These are phyloP conservation scores for Manacus vitellinus DNA, from an alignment of 2,113 vertebrate genomes.

Conservation along the genomic window DNA sequence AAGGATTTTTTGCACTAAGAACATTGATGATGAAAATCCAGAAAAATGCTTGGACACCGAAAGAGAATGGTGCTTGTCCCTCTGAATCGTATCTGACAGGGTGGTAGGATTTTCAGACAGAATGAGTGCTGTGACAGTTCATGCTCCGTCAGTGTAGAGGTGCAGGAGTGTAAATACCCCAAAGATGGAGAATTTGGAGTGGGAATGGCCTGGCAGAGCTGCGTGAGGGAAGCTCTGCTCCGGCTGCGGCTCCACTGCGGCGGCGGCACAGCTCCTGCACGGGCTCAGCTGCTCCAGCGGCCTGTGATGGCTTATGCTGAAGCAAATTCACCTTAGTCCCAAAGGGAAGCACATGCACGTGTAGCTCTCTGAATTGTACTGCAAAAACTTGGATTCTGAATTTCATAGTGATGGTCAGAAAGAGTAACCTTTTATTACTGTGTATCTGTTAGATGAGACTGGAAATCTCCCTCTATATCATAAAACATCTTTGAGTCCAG, in stretches of 20 bases:
- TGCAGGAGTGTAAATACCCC: neutral
- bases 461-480: neutral
- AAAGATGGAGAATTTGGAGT: neutral
- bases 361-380: neutral
- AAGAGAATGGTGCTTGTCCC: neutral
- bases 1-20: neutral
- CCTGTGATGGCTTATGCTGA: neutral
- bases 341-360: rapidly evolving
- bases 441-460: neutral
- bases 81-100: neutral
- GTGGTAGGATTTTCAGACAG: neutral
- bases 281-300: neutral
- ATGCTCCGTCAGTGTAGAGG: rapidly evolving
- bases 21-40: neutral
- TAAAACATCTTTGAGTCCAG: neutral
- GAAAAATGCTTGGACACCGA: neutral
- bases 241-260: rapidly evolving
- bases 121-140: neutral
- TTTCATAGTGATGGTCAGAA: neutral
- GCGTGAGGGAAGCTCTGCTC: rapidly evolving
- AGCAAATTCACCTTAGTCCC: neutral
- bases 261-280: rapidly evolving
- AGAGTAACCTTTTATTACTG: neutral
- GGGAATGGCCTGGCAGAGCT: neutral
- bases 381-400: neutral